A percentile compares a stretch with the other conserved stretches of the same genome.
These are phyloP conservation scores for Palythoa grandiflora DNA, from an alignment of 92 coral and sea anemone species.

Conservation along the genomic window DNA sequence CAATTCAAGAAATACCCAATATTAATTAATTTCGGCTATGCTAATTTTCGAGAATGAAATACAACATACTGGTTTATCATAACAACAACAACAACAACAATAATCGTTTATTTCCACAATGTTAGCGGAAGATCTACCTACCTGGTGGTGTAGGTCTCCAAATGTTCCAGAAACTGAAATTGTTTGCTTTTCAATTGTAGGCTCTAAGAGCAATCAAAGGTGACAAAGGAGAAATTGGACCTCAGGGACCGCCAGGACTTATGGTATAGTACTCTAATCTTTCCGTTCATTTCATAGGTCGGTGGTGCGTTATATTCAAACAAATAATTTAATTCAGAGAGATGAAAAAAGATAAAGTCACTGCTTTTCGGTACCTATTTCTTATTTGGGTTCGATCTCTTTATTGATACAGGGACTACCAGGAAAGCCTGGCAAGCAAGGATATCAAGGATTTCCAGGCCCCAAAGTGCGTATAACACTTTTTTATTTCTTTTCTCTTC, in stretches of 20 bases:
- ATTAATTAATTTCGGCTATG: not conserved
- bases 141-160: not conserved
- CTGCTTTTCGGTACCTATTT: not conserved
- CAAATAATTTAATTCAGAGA: not conserved
- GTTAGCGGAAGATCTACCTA: not conserved
- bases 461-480: conserved; percentile 9
- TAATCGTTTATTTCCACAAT: too few relatives aligned
- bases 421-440: conserved; percentile 23
- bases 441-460: conserved; percentile 37
- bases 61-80: too few relatives aligned
- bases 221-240: conserved; percentile 19
- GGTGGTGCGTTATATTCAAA: not conserved
- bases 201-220: conserved; percentile 36
- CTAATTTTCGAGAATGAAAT: not conserved
- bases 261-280: not conserved
- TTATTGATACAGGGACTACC: conserved; percentile 24
- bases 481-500: not conserved
- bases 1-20: too few relatives aligned
- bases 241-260: conserved; percentile 15
- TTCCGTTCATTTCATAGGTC: not conserved
- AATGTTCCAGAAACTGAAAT: not conserved
- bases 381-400: not conserved
- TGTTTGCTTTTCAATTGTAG: conserved; percentile 4
- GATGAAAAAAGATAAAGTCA: not conserved
- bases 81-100: too few relatives aligned